Evolutionary conservation across 2,113 vertebrate genomes (phyloP).

Genomic region (Lagopus muta): DNA sequence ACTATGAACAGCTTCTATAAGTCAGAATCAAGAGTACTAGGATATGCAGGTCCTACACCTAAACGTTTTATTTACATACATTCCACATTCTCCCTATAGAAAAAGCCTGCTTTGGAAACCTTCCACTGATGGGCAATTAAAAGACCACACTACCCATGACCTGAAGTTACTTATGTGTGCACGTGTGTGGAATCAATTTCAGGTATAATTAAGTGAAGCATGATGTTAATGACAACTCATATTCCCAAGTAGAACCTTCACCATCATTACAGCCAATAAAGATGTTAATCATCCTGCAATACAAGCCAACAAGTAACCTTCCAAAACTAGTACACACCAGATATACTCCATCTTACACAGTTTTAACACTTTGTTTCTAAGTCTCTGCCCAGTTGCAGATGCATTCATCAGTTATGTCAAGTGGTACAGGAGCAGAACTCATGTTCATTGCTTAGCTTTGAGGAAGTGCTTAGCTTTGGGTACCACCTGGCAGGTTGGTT

Average conservation of each 20-base stretch:
- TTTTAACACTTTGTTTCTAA: not conserved
- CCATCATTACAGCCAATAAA: conserved; percentile 50
- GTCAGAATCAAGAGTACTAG: not conserved
- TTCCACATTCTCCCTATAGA: not conserved
- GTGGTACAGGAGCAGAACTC: not conserved
- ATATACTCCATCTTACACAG: not conserved
- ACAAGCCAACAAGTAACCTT: conserved; percentile 23
- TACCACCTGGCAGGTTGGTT: not conserved
- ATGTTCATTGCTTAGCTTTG: not conserved
- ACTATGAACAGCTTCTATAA: not conserved
- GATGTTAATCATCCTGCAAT: conserved; percentile 26
- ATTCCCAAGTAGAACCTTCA: conserved; percentile 55
- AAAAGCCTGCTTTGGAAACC: conserved; percentile 5
- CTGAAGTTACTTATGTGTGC: not conserved
- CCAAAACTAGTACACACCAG: conserved; percentile 6
- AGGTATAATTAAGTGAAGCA: conserved; percentile 59
- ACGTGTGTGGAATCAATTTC: not conserved
- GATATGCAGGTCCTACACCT: not conserved
- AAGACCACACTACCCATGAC: not conserved
- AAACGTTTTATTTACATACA: conserved; percentile 4
- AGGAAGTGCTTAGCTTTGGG: not conserved
- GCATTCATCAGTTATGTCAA: not conserved
- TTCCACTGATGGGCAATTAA: conserved; percentile 30
- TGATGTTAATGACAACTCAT: not conserved
- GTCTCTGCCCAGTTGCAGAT: not conserved